A percentile compares a stretch with the other conserved stretches of the same genome.
These are phyloP conservation scores for Amiota minor DNA, from an alignment of 2,888 invertebrate species.

Conservation along the genomic window DNA sequence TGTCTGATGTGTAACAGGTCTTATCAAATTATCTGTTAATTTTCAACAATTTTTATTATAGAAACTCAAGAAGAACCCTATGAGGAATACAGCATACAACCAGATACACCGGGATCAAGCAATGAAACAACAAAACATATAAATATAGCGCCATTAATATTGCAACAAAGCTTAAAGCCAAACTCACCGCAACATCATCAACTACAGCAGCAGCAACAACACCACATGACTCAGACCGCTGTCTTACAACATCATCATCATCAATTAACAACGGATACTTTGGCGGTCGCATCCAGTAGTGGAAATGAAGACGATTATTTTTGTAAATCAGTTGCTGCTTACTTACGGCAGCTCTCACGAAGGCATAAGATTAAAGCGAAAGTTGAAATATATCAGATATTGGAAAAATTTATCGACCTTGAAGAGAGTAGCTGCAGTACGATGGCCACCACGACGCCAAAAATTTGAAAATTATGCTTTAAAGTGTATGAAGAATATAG, in stretches of 20 bases:
- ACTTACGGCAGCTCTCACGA: conserved; percentile 67
- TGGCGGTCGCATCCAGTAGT: conserved; percentile 12
- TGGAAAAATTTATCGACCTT: conserved; percentile 70
- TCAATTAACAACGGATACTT: neutral
- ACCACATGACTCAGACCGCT: conserved; percentile 12
- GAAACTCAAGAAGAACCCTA: conserved; percentile 48
- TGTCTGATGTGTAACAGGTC: neutral
- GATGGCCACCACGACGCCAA: neutral
- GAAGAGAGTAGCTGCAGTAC: conserved; percentile 52
- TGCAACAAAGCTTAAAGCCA: conserved; percentile 44
- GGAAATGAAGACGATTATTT: conserved; percentile 70
- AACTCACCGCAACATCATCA: conserved; percentile 36
- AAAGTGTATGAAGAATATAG: conserved; percentile 4
- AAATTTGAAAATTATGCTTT: neutral
- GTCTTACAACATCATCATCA: conserved; percentile 20
- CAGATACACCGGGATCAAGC: conserved; percentile 4
- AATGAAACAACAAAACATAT: conserved; percentile 46
- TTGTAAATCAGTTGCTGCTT: conserved; percentile 68
- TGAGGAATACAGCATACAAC: conserved; percentile 29
- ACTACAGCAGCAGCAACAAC: conserved; percentile 27
- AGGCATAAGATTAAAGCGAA: conserved; percentile 71
- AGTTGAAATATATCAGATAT: conserved; percentile 71
- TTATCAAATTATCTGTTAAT: neutral
- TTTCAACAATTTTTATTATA: neutral
- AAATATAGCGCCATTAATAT: conserved; percentile 46